These are phyloP conservation scores for Pseudochromis fuscus DNA, from an alignment of 2,797 vertebrate genomes.

Conservation along the genomic window DNA sequence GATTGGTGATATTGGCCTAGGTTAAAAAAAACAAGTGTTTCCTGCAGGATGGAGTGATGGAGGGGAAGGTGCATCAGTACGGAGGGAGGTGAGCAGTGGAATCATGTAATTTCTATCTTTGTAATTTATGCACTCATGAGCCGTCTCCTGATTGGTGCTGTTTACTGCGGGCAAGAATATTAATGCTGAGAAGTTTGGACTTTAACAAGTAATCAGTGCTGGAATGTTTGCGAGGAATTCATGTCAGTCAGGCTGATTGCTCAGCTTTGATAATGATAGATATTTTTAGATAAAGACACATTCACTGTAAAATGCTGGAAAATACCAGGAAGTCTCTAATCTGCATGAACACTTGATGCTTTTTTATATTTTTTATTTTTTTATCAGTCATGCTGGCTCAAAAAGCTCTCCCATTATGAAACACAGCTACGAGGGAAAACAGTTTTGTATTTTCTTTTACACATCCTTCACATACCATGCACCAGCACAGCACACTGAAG, in stretches of 20 bases:
- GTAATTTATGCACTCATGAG: slow-evolving; percentile 6
- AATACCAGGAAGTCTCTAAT: neutral
- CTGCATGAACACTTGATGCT: neutral
- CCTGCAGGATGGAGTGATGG: slow-evolving; percentile 5
- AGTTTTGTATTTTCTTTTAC: neutral
- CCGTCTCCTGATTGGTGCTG: neutral
- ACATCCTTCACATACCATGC: neutral
- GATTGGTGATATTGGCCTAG: neutral
- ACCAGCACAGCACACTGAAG: neutral
- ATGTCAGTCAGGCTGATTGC: neutral
- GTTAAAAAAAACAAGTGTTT: neutral
- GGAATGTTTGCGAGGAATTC: neutral
- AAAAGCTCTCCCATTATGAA: neutral
- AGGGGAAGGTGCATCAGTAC: neutral
- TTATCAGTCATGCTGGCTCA: neutral
- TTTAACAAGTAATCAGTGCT: neutral
- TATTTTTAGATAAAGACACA: neutral
- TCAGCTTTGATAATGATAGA: neutral
- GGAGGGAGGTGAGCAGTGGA: neutral
- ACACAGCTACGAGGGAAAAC: neutral
- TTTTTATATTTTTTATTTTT: neutral
- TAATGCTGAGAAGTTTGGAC: slow-evolving; percentile 2
- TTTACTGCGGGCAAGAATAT: neutral
- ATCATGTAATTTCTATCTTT: slow-evolving; percentile 15
- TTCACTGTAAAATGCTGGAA: neutral